Conservation (phyloP, 2,888 invertebrate species). For the Catonia carolina region DNA sequence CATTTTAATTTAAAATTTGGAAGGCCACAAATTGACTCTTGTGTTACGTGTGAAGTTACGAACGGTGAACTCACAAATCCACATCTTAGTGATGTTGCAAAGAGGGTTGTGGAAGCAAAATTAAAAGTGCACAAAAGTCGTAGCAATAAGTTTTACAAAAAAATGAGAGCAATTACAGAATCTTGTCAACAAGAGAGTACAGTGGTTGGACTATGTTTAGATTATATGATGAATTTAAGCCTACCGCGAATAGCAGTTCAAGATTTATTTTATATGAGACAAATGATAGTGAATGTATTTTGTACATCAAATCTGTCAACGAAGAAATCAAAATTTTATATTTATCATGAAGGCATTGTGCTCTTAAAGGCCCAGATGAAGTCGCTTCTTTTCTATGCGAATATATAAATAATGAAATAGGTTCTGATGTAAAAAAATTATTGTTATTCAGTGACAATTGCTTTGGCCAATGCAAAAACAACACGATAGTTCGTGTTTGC, state of each 20-base stretch:
- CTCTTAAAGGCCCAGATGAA: conserved; percentile 6
- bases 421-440: background rate
- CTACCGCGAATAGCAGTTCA: background rate
- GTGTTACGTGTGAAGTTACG: conserved; percentile 3
- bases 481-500: conserved; percentile 4
- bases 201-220: background rate
- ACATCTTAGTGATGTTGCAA: background rate
- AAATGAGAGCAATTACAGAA: background rate
- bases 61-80: conserved; percentile 4
- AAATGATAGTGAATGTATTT: conserved; percentile 1
- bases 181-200: background rate
- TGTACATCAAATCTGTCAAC: background rate
- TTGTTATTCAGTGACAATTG: conserved; percentile 5
- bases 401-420: conserved; percentile 1
- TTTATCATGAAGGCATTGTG: conserved; percentile 3
- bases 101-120: conserved; percentile 2
- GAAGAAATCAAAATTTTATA: conserved; percentile 4
- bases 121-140: conserved; percentile 1
- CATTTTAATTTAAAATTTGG: conserved; percentile 4
- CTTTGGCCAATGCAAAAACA: conserved; percentile 8
- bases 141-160: conserved; percentile 1
- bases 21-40: background rate
- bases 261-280: conserved; percentile 7
- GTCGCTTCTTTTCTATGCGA: conserved; percentile 1
- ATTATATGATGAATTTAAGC: conserved; percentile 1